These are phyloP conservation scores for Artibeus lituratus DNA, from an alignment of 2,797 vertebrate genomes.

Conservation along the genomic window DNA sequence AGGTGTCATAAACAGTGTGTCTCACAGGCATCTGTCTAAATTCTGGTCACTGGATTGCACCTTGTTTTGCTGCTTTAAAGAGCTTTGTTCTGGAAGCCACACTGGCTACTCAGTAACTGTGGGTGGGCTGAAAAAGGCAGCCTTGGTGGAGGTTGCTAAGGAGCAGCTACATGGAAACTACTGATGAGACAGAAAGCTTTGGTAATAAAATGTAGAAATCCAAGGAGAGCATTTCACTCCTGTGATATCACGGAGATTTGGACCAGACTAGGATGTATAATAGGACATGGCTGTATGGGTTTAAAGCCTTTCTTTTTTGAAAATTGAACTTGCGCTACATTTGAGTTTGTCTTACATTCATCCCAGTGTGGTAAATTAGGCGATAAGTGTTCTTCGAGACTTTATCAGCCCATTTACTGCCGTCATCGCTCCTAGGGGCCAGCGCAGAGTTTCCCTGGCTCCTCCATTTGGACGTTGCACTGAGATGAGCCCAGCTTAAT, in stretches of 20 bases:
- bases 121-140: conserved; percentile 44
- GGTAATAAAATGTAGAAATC: not conserved
- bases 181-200: not conserved
- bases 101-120: conserved; percentile 2
- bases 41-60: not conserved
- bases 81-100: conserved; percentile 49
- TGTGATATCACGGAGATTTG: not conserved
- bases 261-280: not conserved
- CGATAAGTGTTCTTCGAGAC: not conserved
- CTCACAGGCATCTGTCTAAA: not conserved
- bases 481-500: not conserved
- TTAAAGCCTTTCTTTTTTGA: conserved; percentile 39
- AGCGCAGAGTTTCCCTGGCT: not conserved
- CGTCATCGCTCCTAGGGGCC: not conserved
- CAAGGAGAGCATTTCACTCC: not conserved
- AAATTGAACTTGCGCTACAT: conserved; percentile 36
- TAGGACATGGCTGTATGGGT: conserved; percentile 20
- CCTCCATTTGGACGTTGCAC: not conserved
- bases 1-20: not conserved
- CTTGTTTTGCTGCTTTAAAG: conserved; percentile 49
- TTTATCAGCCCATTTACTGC: not conserved
- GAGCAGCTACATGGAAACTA: conserved; percentile 29
- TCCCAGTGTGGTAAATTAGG: not conserved
- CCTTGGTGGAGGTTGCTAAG: conserved; percentile 50
- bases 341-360: conserved; percentile 15